Base-by-base conservation (phyloP, 2,888 invertebrate genomes). In the Drosophila maculinotata region DNA sequence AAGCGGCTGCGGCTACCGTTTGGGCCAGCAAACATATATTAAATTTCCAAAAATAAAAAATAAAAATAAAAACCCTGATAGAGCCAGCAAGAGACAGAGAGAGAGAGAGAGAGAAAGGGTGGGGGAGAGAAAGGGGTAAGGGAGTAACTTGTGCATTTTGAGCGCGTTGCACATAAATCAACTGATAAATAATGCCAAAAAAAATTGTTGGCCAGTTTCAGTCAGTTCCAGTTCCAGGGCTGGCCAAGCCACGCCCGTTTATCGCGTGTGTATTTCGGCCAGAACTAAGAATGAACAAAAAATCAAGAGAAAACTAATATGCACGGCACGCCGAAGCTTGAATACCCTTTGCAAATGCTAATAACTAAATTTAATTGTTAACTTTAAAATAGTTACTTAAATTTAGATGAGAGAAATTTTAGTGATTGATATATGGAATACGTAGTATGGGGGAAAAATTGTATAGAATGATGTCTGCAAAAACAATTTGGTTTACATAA, bases 101-200 rank as follows among this genome's bases (percentile, higher is more conserved):
- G 39, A 1, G 20, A 12, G 12, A 4, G 35, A 2, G 15, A 4
- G 42, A 9, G 15, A 20, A 31, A 47, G 30, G 54, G 49, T 44
- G 31, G 14, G 57, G 41, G 8, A 28, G 52, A n/a, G 44, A n/a
- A 12, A 17, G 20, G 17, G 20, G 9, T 0, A 23, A 25, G n/a
- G 28, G n/a, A n/a, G 20, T 4, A 20, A 20, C 20, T n/a, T 48
- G 38, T 57, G 67, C 62, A 47, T 57, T 60, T 52, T 56, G 60
- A 67, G 64, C 35, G 53, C 44, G 67, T 36, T 76, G 62, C 75
- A 67, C 69, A 81, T 76, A 76, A 81, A 82, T 82, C 79, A 74
- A 79, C 71, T 67, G 69, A 76, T 81, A 87, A 79, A 85, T 70
- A 77, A 77, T 76, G 77, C 79, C 81, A 73, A 69, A 77, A 72